phyloP scores from a whole-genome alignment of 2,888 invertebrate genomes.

The Rhagonycha lutea region DNA sequence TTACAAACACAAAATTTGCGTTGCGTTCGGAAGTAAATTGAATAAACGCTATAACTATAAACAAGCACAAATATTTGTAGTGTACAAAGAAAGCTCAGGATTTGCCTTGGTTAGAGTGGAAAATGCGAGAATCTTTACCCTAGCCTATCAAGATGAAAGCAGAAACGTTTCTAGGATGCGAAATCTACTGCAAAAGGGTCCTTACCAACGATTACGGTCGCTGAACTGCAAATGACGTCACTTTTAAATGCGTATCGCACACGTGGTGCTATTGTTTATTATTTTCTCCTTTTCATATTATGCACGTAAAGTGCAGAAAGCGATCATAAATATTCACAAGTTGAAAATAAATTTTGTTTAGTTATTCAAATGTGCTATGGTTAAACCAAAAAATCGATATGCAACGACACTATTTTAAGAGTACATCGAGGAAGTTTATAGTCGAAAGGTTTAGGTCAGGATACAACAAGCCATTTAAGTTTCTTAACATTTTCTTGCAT shows the following conservation, averaged over 20 bases:
- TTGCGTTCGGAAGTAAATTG: neutral
- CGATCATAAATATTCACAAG: neutral
- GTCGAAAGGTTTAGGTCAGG: neutral
- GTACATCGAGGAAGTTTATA: neutral
- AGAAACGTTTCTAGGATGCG: constrained; percentile 24
- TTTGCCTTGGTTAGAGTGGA: neutral
- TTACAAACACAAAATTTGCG: neutral
- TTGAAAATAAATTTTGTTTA: neutral
- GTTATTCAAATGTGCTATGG: neutral
- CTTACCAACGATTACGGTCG: constrained; percentile 33
- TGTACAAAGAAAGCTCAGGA: neutral
- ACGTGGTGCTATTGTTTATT: constrained; percentile 26
- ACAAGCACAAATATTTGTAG: neutral
- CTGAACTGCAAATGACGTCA: constrained; percentile 35
- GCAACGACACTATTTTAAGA: neutral
- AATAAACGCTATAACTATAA: neutral
- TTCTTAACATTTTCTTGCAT: neutral
- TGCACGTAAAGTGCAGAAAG: neutral
- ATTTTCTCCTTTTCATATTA: constrained; percentile 14
- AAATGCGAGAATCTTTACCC: constrained; percentile 7
- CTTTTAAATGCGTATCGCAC: constrained; percentile 21
- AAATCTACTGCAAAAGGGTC: constrained; percentile 26
- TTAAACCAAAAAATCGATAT: neutral
- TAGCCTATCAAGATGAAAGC: constrained; percentile 25
- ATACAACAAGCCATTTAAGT: neutral